Evolutionary conservation across 1,140 invertebrate species (phyloP), one percentile per base, ranked within the genome.

Genomic region (Eupeodes corollae): DNA sequence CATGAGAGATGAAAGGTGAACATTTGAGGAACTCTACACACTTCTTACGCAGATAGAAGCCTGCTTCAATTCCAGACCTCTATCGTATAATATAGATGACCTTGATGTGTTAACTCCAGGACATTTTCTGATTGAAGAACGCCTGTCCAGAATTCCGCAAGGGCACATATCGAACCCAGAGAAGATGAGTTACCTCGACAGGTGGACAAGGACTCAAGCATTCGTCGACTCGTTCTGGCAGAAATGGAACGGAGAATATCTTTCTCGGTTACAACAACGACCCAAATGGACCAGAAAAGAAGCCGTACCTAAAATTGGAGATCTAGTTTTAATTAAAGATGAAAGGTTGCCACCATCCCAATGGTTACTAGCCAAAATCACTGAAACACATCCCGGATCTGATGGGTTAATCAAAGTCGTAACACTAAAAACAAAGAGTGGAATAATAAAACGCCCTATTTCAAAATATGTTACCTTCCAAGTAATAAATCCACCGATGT

Each of bases 281-380:
- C 14, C 32, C 2, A 61, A 61, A 35, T 58, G 58, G 58, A 5
- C 9, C 18, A 39, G 8, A 16, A 44, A 33, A 14, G 48, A 51
- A 15, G 15, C 32, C 9, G 52, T 57, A 33, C n/a, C 57, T 13
- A 49, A 58, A 41, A 38, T 55, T 13, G 54, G 56, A 26, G 40
- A 51, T 8, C 18, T 71, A 8, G 69, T 70, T 13, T 15, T 70
- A 1, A n/a, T 70, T 2, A 63, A 63, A 34, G 58, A 68, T 12
- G 55, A 62, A 12, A 53, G 56, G 37, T 35, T 53, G 13, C 58
- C 66, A n/a, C 60, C 63, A n/a, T 19, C 44, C 2, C 51, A 56
- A 35, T 70, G 67, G 66, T 26, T 45, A n/a, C 26, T 68, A 16
- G 63, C 50, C 19, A 44, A 59, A 18, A 56, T 70, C 15, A 49